Evolutionary conservation across 2,888 invertebrate species (phyloP).

Genomic region (Pseudococcus jackbeardsleyi): DNA sequence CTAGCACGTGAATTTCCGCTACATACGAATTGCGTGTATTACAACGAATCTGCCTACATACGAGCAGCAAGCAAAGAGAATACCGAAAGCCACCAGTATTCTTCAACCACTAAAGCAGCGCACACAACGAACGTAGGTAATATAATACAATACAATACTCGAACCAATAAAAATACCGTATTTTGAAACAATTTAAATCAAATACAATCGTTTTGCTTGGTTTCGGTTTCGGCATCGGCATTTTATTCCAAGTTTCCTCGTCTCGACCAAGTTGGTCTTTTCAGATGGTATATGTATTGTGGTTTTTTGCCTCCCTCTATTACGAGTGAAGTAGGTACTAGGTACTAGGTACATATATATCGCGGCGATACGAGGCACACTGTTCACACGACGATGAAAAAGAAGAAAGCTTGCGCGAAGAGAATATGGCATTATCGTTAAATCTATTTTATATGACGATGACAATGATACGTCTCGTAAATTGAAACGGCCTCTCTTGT

Average conservation of each 20-base stretch:
- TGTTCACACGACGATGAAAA: background rate
- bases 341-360: no score
- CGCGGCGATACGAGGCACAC: no score
- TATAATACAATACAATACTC: background rate
- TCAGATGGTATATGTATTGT: background rate
- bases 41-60: background rate
- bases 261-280: conserved; percentile 11
- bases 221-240: background rate
- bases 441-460: conserved; percentile 41
- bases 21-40: background rate
- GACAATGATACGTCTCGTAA: background rate
- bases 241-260: background rate
- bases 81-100: background rate
- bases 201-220: conserved; percentile 5
- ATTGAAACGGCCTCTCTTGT: background rate
- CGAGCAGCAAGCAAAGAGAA: background rate
- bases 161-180: conserved; percentile 34
- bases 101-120: background rate
- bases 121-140: background rate
- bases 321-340: background rate
- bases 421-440: conserved; percentile 16
- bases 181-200: conserved; percentile 40
- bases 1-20: background rate
- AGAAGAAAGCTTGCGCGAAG: background rate
- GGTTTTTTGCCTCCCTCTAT: background rate